phyloP scores from a whole-genome alignment of 30 jellyfish, hydroid and myxozoan genomes.

The Nemopilema nomurai region DNA sequence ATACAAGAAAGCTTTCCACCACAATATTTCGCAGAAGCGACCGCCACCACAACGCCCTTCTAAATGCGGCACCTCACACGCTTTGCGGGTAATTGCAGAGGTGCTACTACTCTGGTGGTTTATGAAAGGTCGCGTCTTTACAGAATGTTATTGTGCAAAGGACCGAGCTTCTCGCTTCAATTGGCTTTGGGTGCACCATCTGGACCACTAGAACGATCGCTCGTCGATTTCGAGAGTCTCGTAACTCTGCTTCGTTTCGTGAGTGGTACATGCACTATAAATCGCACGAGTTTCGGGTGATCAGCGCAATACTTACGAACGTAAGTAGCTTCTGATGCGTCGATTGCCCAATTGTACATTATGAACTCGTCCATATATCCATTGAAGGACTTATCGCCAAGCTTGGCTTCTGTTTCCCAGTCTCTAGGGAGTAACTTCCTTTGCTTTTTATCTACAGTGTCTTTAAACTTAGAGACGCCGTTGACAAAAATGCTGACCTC shows the following conservation, averaged over 20 bases:
- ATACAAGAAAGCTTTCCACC: too few species aligned
- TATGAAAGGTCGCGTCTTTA: too few species aligned
- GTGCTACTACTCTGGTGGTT: too few species aligned
- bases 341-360: constrained; percentile 96
- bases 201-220: background rate
- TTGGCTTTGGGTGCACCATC: background rate
- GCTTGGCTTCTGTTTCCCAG: constrained; percentile 96
- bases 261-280: constrained; percentile 94
- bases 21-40: too few species aligned
- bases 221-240: background rate
- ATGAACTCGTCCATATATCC: constrained; percentile 94
- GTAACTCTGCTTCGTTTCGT: constrained; percentile 69
- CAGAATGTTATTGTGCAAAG: too few species aligned
- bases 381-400: constrained; percentile 82
- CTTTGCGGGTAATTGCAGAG: too few species aligned
- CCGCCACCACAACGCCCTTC: too few species aligned
- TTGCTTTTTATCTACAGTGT: constrained; percentile 57
- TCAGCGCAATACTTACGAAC: constrained; percentile 98
- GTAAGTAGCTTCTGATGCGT: constrained; percentile 87
- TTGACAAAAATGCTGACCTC: constrained; percentile 72
- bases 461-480: constrained; percentile 73
- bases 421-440: constrained; percentile 84
- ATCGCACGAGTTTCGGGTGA: constrained; percentile 94
- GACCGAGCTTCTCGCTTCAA: too few species aligned
- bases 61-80: too few species aligned